Base-by-base conservation (phyloP, 2,888 invertebrate species). In the Chaetogeoica ovagalla region DNA sequence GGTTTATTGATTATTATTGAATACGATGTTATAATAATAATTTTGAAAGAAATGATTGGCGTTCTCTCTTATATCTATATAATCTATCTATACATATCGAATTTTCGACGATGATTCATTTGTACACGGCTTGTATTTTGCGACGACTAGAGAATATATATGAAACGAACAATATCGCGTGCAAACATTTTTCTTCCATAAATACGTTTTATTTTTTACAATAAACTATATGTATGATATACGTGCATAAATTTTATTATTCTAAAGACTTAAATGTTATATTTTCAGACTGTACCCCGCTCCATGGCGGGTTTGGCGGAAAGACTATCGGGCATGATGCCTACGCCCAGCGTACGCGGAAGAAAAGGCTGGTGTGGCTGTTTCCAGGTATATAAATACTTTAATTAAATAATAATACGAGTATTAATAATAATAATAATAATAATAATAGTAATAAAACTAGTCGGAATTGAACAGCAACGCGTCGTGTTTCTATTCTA, bases 311-410 rank as follows among this genome's bases (percentile, higher is more conserved):
- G 83, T 82, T 82, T 75, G 82, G 82, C 79, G 48, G 82, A 66
- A 74, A 79, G 81, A 76, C 70, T 82, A 37, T 76, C 83, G 81
- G 82, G 83, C 81, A 79, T 81, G 74, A 82, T 84, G 83, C 83
- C 84, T 81, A 84, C 83, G 75, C 84, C 84, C 82, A 84, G 84
- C 72, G 83, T 83, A 74, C 81, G 84, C 37, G 84, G 83, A 74
- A 83, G 84, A 81, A 87, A 87, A 84, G 88, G 88, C 82, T 88
- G 88, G 89, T 94, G 94, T 89, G 94, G 94, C 85, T 94, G 94
- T 86, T 88, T 94, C 83, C 93, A 94, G 90, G 94, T 94, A 86
- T 39, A 39, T 52, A 55, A 17, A 19, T 55, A 55, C 55, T 55
- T 6, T 11, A 13, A 48, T 30, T 30, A 30, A 30, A n/a, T n/a